Evolutionary conservation across 1,140 invertebrate species (phyloP), one percentile per base, ranked within the genome.

Genomic region (Propsilocerus akamusi): DNA sequence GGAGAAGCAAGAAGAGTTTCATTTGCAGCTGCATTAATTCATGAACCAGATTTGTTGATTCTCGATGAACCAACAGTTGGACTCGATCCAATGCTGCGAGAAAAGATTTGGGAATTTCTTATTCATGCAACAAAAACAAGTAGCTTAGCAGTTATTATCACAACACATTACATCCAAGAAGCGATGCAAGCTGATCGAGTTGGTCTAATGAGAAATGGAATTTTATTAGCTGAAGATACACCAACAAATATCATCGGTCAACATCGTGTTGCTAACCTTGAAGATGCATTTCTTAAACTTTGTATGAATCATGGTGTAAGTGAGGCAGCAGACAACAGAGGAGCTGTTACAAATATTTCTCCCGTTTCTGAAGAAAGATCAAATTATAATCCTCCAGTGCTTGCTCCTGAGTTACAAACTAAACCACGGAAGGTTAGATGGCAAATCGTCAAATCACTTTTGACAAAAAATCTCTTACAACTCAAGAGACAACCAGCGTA

Each of bases 141-240:
- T 5, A 70, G 72, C 0, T 80, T 75, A 8, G 74, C 80, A 0
- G 70, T 83, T 3, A 77, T 93, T 23, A 88, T 93, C 30, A 93
- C 88, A 0, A 93, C 88, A 2, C 88, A 93, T 67, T 93, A 93
- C 58, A 89, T 91, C 26, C 87, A 92, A 60, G 89, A 93, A 66
- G 78, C 86, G 0, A 74, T 78, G 57, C 76, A 86, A 58, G 81
- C 85, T 11, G 66, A 86, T 59, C 77, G 71, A 69, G 85, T 87
- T 57, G 87, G 88, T 25, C 67, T 93, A 17, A 79, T 94, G 73
- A 72, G 89, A 60, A 74, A 75, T 52, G 89, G 90, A 0, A 71
- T 77, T 52, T 68, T 93, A 1, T 61, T 93, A 47, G 86, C 85
- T 0, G 86, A 94, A 67, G 76, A 83, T 30, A 71, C 81, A 2